These are phyloP conservation scores for Anguilla pacifica DNA, from an alignment of 2,797 vertebrate genomes.

Conservation along the genomic window DNA sequence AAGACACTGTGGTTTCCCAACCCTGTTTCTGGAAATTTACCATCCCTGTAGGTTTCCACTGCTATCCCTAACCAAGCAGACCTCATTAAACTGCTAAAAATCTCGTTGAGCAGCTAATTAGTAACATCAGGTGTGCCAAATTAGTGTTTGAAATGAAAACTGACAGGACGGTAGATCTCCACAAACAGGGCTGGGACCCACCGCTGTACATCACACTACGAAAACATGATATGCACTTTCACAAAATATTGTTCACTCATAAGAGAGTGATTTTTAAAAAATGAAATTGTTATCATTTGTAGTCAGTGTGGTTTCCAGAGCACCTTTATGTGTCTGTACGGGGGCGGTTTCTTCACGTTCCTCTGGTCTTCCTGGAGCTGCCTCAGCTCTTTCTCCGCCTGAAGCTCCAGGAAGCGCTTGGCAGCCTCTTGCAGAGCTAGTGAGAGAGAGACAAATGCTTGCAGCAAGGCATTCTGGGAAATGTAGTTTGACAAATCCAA, in stretches of 20 bases:
- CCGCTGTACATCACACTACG: not conserved
- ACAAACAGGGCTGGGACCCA: not conserved
- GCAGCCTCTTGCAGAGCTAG: slow-evolving; percentile 93
- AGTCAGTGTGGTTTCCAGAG: not conserved
- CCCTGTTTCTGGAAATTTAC: not conserved
- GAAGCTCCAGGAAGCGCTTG: slow-evolving; percentile 89
- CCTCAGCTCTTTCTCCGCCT: slow-evolving; percentile 91
- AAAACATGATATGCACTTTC: not conserved
- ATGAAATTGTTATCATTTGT: not conserved
- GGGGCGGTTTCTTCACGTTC: slow-evolving; percentile 95
- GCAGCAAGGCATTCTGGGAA: not conserved
- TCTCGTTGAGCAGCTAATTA: no score
- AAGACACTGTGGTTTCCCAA: not conserved
- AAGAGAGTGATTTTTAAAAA: not conserved
- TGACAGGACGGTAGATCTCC: not conserved
- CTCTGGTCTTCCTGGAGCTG: slow-evolving; percentile 94
- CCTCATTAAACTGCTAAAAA: no score
- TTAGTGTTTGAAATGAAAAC: no score
- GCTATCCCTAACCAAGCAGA: not conserved
- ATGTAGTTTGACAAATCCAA: not conserved
- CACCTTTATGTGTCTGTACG: slow-evolving; percentile 97
- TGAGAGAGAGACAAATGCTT: slow-evolving; percentile 37
- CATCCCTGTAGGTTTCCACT: not conserved
- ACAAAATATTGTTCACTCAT: not conserved
- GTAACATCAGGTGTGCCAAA: no score